These are phyloP conservation scores for Phoxinus dragarum DNA, from an alignment of 2,797 vertebrate species.

Conservation along the genomic window DNA sequence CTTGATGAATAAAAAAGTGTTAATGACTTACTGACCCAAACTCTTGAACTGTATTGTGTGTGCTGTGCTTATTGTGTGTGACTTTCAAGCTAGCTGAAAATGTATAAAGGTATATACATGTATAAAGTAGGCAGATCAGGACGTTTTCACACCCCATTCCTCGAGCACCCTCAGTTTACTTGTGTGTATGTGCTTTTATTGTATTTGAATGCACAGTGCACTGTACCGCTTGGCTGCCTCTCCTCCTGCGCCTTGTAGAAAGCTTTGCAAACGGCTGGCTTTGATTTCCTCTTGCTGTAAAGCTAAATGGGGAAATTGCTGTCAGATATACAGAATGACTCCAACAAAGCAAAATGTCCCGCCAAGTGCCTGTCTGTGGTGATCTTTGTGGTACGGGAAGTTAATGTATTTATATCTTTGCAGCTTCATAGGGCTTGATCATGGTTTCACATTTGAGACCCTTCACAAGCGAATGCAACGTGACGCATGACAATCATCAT, in stretches of 20 bases:
- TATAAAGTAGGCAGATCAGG: neutral
- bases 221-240: constrained; percentile 39
- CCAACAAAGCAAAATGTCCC: constrained; percentile 8
- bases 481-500: constrained; percentile 35
- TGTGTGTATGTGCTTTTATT: neutral
- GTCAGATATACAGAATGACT: constrained; percentile 23
- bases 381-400: constrained; percentile 9
- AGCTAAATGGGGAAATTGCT: constrained; percentile 32
- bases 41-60: neutral
- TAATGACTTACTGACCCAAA: neutral
- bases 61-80: neutral
- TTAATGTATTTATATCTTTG: constrained; percentile 19
- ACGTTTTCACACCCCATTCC: neutral
- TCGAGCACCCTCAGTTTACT: no score
- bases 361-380: constrained; percentile 17
- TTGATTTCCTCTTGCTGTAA: constrained; percentile 33
- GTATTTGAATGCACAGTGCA: neutral
- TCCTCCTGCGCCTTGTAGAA: constrained; percentile 27
- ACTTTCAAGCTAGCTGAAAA: neutral
- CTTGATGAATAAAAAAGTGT: neutral
- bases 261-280: constrained; percentile 21
- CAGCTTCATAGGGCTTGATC: constrained; percentile 5
- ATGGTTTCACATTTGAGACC: neutral
- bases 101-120: neutral
- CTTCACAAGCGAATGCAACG: constrained; percentile 39